Percentiles rank a stretch among this genome's conserved stretches.
phyloP scores from a whole-genome alignment of 2,797 vertebrate species.

The Dendrocincla tyrannina region DNA sequence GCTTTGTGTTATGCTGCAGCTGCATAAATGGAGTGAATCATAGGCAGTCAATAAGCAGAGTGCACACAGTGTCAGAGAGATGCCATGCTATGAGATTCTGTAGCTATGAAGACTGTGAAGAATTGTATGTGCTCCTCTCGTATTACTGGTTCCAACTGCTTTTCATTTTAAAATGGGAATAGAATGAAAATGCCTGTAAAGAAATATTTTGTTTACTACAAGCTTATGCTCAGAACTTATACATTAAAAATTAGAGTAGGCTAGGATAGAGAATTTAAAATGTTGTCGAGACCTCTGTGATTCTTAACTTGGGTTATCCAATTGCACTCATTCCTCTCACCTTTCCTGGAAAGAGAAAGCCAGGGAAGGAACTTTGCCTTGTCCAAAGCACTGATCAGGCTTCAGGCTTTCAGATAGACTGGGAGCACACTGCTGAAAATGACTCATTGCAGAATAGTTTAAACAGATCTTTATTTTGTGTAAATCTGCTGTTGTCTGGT shows the following conservation, averaged over 20 bases:
- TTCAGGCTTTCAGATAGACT: not conserved
- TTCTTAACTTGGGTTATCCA: not conserved
- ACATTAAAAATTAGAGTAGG: not conserved
- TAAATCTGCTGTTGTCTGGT: not conserved
- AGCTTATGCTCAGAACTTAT: not conserved
- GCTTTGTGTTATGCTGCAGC: not conserved
- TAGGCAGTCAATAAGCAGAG: not conserved
- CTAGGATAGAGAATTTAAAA: not conserved
- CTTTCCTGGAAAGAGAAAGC: not conserved
- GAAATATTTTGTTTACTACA: not conserved
- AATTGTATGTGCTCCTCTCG: not conserved
- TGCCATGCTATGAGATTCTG: not conserved
- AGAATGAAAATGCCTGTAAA: not conserved
- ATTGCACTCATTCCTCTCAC: not conserved
- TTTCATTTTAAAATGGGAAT: not conserved
- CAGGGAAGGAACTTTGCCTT: not conserved
- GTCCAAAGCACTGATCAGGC: not conserved
- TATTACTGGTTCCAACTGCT: not conserved
- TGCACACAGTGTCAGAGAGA: not conserved
- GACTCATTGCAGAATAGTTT: not conserved
- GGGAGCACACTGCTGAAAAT: not conserved
- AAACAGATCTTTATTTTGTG: not conserved
- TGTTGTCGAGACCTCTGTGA: not conserved
- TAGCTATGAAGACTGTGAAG: not conserved
- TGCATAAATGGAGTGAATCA: not conserved